phyloP scores from a whole-genome alignment of 2,888 invertebrate species.

The Biston betularia region DNA sequence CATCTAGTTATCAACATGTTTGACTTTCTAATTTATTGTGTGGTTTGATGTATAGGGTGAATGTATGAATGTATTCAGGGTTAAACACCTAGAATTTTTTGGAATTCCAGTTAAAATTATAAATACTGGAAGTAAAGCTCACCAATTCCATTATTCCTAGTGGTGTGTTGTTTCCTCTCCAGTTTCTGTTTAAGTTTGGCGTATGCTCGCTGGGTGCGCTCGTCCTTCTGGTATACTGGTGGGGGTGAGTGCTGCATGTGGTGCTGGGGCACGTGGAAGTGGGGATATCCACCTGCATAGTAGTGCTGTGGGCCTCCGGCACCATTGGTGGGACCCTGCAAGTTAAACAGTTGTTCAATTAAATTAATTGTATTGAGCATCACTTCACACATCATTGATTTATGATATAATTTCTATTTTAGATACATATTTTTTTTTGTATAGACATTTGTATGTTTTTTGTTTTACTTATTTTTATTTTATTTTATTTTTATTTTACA shows the following conservation, averaged over 20 bases:
- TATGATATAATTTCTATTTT: too few species aligned
- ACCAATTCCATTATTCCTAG: slow-evolving; percentile 86
- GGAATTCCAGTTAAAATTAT: too few species aligned
- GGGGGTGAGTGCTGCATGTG: slow-evolving; percentile 90
- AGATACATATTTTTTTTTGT: too few species aligned
- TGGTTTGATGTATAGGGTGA: too few species aligned
- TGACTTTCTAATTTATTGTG: too few species aligned
- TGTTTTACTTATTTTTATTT: too few species aligned
- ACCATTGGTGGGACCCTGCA: slow-evolving; percentile 89
- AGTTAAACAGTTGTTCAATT: neutral
- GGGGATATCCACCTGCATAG: slow-evolving; percentile 87
- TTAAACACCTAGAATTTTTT: too few species aligned
- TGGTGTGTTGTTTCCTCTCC: slow-evolving; percentile 87
- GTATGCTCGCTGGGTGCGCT: slow-evolving; percentile 91
- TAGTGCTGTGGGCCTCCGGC: slow-evolving; percentile 89
- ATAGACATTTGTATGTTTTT: too few species aligned
- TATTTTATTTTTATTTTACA: too few species aligned
- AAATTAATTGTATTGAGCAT: neutral
- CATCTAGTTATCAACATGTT: too few species aligned
- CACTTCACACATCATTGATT: too few species aligned
- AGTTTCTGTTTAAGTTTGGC: slow-evolving; percentile 91
- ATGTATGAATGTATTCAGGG: too few species aligned
- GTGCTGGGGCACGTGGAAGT: slow-evolving; percentile 85
- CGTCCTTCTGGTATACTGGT: slow-evolving; percentile 90
- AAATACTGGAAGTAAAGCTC: slow-evolving; percentile 44